phyloP scores from a whole-genome alignment of 2,797 vertebrate species.

The Gymnoscopelus braueri region DNA sequence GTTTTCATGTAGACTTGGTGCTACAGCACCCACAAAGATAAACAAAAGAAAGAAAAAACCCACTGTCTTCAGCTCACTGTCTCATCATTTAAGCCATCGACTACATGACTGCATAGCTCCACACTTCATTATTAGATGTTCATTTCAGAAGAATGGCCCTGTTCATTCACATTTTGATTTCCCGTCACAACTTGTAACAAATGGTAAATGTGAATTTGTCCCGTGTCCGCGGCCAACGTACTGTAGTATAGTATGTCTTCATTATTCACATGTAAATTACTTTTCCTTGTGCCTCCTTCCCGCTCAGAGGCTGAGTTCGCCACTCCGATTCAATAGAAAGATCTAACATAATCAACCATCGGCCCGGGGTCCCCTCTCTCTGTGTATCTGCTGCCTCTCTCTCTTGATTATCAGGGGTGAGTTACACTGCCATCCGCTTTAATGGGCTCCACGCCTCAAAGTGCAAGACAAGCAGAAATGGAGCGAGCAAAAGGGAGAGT shows the following conservation, averaged over 20 bases:
- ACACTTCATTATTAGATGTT: no score
- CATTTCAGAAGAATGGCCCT: no score
- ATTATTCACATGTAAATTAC: constrained; percentile 55
- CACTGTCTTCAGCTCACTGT: no score
- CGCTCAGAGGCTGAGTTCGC: constrained; percentile 55
- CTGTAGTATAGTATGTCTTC: constrained; percentile 2
- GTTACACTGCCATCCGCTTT: constrained; percentile 65
- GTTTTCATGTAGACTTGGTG: no score
- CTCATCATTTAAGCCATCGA: no score
- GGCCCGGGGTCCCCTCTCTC: constrained; percentile 41
- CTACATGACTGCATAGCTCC: no score
- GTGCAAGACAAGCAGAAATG: constrained; percentile 72
- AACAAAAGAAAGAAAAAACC: no score
- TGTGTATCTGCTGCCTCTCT: background rate
- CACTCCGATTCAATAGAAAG: constrained; percentile 49
- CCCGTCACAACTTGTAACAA: background rate
- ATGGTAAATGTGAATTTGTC: constrained; percentile 15
- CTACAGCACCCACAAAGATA: no score
- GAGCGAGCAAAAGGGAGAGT: constrained; percentile 17
- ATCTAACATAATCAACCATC: constrained; percentile 54
- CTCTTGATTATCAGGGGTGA: constrained; percentile 70
- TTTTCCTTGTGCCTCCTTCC: constrained; percentile 44
- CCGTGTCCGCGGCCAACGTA: background rate
- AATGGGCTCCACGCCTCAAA: constrained; percentile 65
- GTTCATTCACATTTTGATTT: no score